Evolutionary conservation across 2,797 vertebrate genomes (phyloP).

Genomic region (Gambusia yucatana): DNA sequence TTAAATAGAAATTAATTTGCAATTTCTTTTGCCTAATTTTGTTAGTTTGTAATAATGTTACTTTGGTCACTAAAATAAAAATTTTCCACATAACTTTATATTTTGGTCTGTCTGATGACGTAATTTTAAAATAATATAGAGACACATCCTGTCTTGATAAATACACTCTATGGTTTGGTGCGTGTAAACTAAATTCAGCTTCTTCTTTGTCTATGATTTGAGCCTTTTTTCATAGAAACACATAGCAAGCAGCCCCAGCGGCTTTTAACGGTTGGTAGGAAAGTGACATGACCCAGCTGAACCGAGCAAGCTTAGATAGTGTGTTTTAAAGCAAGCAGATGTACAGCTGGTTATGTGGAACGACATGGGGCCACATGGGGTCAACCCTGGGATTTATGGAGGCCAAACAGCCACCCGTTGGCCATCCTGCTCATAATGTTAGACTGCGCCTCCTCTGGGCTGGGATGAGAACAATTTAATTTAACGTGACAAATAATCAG

Average conservation of each 20-base stretch:
- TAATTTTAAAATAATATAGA: neutral
- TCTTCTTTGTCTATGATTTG: neutral
- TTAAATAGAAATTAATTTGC: too few relatives aligned
- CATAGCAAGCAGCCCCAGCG: neutral
- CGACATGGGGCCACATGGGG: constrained; percentile 40
- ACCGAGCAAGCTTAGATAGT: constrained; percentile 40
- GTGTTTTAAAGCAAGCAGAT: constrained; percentile 41
- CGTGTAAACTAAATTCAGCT: neutral
- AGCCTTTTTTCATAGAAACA: neutral
- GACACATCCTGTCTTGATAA: neutral
- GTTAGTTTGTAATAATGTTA: too few relatives aligned
- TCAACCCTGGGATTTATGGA: constrained; percentile 50
- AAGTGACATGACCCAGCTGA: constrained; percentile 43
- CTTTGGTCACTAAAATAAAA: too few relatives aligned
- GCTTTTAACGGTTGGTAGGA: constrained; percentile 8
- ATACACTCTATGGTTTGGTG: neutral
- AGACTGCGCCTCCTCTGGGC: constrained; percentile 21
- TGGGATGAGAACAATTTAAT: constrained; percentile 57
- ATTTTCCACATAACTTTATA: too few relatives aligned
- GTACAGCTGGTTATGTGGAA: constrained; percentile 33
- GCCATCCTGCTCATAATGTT: constrained; percentile 27
- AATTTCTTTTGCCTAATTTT: too few relatives aligned
- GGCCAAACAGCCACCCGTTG: constrained; percentile 50
- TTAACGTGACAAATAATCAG: constrained; percentile 46
- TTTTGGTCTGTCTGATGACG: too few relatives aligned